phyloP scores from a whole-genome alignment of 2,888 invertebrate species.

The Microplitis deprimator region DNA sequence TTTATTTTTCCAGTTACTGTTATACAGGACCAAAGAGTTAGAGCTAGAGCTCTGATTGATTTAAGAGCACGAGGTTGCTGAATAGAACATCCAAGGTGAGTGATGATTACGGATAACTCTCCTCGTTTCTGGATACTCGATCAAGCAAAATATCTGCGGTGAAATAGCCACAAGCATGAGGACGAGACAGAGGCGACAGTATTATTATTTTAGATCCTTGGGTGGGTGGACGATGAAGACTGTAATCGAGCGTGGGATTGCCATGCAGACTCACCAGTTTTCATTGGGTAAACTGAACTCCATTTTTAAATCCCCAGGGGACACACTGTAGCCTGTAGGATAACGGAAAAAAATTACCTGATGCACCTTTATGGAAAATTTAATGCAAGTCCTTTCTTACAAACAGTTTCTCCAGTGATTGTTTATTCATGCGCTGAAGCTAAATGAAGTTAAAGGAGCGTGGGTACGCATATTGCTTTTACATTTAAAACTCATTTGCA shows the following conservation, averaged over 20 bases:
- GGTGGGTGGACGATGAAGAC: conserved; percentile 28
- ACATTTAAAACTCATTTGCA: conserved; percentile 5
- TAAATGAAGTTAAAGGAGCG: conserved; percentile 13
- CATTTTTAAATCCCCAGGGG: conserved; percentile 7
- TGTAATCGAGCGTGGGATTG: conserved; percentile 37
- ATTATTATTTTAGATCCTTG: conserved; percentile 32
- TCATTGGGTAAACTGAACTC: not conserved
- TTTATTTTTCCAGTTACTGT: not conserved
- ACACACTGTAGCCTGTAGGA: conserved; percentile 4
- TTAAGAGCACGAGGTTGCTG: not conserved
- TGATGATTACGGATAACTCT: not conserved
- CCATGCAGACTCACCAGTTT: conserved; percentile 36
- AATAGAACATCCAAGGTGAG: not conserved
- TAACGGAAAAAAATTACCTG: conserved; percentile 12
- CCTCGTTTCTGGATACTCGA: not conserved
- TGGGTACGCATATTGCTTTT: conserved; percentile 24
- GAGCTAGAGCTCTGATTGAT: not conserved
- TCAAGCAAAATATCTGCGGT: not conserved
- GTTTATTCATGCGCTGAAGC: conserved; percentile 28
- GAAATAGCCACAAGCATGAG: not conserved
- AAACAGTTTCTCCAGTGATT: conserved; percentile 3
- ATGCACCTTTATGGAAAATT: conserved; percentile 4
- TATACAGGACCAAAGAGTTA: too few species aligned
- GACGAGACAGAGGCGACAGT: not conserved
- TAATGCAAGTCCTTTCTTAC: conserved; percentile 8